These are phyloP conservation scores for Notolabrus celidotus DNA, from an alignment of 2,797 vertebrate species.

Conservation along the genomic window DNA sequence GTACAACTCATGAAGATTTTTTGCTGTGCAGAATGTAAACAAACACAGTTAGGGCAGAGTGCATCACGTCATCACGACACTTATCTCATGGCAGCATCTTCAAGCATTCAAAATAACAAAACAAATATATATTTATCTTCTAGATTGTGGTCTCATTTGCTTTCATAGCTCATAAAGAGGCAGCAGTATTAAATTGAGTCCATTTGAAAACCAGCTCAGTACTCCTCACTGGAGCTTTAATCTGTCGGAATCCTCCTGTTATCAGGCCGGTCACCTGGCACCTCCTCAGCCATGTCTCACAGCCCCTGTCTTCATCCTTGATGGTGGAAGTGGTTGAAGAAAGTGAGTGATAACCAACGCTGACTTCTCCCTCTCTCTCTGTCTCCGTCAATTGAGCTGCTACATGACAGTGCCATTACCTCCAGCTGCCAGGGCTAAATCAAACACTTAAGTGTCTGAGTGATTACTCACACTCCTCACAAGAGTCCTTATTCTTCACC, in stretches of 20 bases:
- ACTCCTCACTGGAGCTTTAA: too few relatives aligned
- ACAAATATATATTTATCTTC: too few relatives aligned
- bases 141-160: too few relatives aligned
- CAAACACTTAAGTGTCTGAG: constrained; percentile 74
- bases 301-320: constrained; percentile 42
- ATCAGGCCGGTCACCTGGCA: constrained; percentile 47
- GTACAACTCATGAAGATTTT: too few relatives aligned
- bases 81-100: too few relatives aligned
- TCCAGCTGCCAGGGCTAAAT: constrained; percentile 71
- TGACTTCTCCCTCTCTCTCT: constrained; percentile 30
- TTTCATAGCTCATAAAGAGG: too few relatives aligned
- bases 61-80: too few relatives aligned
- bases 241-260: not conserved
- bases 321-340: constrained; percentile 48
- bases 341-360: constrained; percentile 65
- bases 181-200: too few relatives aligned
- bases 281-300: constrained; percentile 35
- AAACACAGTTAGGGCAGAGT: too few relatives aligned
- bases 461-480: constrained; percentile 65
- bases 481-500: constrained; percentile 53
- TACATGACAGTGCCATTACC: constrained; percentile 77
- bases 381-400: constrained; percentile 69
- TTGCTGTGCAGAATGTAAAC: too few relatives aligned
- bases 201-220: too few relatives aligned
- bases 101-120: too few relatives aligned